Conservation (phyloP, 2,797 vertebrate species). For the Alcedo quadribrachys region DNA sequence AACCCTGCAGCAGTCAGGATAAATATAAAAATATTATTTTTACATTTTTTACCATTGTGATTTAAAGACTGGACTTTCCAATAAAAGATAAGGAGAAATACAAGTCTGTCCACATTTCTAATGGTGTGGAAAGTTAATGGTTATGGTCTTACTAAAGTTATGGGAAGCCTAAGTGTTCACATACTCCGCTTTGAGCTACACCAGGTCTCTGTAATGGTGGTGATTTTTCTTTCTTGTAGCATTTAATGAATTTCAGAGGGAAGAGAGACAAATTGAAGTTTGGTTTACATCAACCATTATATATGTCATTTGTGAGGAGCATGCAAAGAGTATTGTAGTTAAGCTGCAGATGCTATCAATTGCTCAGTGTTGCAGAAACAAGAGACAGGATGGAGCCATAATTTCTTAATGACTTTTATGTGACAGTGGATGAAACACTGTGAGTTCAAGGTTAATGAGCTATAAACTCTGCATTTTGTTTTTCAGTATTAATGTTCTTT, state of each 20-base stretch:
- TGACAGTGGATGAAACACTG: not conserved
- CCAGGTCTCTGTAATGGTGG: not conserved
- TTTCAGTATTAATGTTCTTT: not conserved
- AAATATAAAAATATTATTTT: not conserved
- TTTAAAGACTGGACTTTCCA: constrained; percentile 1
- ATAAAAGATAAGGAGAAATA: not conserved
- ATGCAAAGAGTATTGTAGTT: not conserved
- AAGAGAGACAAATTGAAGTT: not conserved
- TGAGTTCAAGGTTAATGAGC: not conserved
- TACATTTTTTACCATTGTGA: not conserved
- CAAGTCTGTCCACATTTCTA: not conserved
- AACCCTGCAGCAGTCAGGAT: not conserved
- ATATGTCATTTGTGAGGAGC: not conserved
- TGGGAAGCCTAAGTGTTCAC: not conserved
- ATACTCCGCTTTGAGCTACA: not conserved
- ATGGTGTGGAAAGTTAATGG: not conserved
- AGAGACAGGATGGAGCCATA: not conserved
- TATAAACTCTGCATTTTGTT: not conserved
- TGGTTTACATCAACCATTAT: not conserved
- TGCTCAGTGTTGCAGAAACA: not conserved
- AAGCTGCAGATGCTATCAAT: not conserved
- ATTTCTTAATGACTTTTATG: constrained; percentile 4
- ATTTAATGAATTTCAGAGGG: constrained; percentile 27
- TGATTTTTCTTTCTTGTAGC: constrained; percentile 7
- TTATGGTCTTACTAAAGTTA: not conserved